Evolutionary conservation across 2,113 vertebrate genomes (phyloP).

Genomic region (Sebastes schlegelii): DNA sequence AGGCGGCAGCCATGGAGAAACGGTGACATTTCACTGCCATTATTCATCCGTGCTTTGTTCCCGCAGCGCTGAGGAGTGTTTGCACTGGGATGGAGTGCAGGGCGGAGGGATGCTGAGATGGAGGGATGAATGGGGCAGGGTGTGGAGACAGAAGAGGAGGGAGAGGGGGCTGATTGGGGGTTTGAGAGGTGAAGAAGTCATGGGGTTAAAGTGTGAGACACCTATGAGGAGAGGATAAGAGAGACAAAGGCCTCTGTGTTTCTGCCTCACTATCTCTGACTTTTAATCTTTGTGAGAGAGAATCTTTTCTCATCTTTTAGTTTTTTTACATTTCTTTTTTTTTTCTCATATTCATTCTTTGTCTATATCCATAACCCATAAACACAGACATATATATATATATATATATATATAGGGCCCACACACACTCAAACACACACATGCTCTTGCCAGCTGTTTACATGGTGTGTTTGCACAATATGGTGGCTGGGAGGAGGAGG

Average conservation of each 20-base stretch:
- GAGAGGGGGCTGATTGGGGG: conserved; percentile 18
- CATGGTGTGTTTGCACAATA: conserved; percentile 78
- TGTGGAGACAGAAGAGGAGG: conserved; percentile 51
- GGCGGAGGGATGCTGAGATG: conserved; percentile 70
- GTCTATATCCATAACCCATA: not conserved
- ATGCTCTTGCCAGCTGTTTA: conserved; percentile 71
- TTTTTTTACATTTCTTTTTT: conserved; percentile 9
- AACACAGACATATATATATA: conserved; percentile 16
- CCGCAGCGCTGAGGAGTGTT: conserved; percentile 75
- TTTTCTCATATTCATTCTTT: not conserved
- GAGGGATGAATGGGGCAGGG: conserved; percentile 72
- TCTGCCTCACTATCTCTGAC: conserved; percentile 42
- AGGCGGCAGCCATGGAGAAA: conserved; percentile 78
- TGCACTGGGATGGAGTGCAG: conserved; percentile 80
- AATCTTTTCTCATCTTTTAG: not conserved
- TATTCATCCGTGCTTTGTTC: conserved; percentile 86
- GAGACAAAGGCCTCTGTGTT: conserved; percentile 67
- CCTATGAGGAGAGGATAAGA: conserved; percentile 62
- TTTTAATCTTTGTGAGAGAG: conserved; percentile 20
- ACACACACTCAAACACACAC: conserved; percentile 26
- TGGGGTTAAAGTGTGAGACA: conserved; percentile 75
- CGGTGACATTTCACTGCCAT: conserved; percentile 85
- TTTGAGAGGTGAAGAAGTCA: conserved; percentile 79
- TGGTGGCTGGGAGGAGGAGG: conserved; percentile 60
- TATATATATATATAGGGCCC: not conserved